Conservation (phyloP, 1,140 invertebrate species). For the Orchesella cincta region DNA sequence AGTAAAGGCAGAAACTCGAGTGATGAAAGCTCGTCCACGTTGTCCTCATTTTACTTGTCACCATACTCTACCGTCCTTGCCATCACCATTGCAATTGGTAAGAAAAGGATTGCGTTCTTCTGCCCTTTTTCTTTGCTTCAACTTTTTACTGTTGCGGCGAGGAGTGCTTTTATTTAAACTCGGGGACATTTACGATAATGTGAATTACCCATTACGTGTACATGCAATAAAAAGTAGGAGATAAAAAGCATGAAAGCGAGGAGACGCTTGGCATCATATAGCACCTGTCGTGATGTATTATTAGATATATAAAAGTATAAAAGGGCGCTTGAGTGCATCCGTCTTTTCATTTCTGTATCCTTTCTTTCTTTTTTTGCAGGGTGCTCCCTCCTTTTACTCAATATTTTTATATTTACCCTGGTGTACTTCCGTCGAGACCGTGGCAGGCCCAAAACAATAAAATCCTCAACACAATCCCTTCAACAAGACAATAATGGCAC, state of each 20-base stretch:
- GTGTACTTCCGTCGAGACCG: constrained; percentile 85
- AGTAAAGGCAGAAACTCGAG: background rate
- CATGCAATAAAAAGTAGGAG: background rate
- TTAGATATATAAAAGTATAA: constrained; percentile 20
- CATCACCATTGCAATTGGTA: constrained; percentile 80
- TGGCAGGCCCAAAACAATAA: constrained; percentile 72
- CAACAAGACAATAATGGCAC: constrained; percentile 26
- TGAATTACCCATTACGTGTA: constrained; percentile 13
- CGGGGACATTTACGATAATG: constrained; percentile 6
- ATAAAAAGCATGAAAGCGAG: background rate
- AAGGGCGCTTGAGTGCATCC: background rate
- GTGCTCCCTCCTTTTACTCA: constrained; percentile 79
- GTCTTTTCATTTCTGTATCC: background rate
- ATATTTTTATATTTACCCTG: constrained; percentile 81
- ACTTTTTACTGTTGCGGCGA: background rate
- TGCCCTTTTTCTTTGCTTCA: background rate
- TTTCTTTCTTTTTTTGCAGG: constrained; percentile 54
- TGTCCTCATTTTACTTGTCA: constrained; percentile 61
- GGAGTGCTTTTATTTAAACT: background rate
- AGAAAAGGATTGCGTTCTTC: background rate
- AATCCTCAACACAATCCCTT: constrained; percentile 33
- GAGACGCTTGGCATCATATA: background rate
- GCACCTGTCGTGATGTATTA: background rate
- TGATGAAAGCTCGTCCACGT: constrained; percentile 19
- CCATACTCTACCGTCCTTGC: constrained; percentile 79